phyloP scores from a whole-genome alignment of 2,797 vertebrate species.

The Alosa sapidissima region DNA sequence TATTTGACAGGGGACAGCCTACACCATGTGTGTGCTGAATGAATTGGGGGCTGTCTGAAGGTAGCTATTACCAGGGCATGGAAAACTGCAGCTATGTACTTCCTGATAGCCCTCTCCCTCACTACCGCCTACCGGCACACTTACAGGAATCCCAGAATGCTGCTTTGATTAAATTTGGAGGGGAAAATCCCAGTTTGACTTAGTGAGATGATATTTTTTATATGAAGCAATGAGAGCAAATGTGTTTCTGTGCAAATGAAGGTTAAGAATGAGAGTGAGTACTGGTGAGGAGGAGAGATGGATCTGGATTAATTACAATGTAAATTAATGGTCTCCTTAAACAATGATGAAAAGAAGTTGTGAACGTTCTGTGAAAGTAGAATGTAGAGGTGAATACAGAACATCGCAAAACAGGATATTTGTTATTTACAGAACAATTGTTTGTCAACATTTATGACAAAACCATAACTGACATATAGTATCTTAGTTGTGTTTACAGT shows the following conservation, averaged over 20 bases:
- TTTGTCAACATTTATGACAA: background rate
- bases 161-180: background rate
- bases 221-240: conserved; percentile 1
- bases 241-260: conserved; percentile 11
- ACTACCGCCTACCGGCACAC: background rate
- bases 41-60: background rate
- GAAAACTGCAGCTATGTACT: conserved; percentile 1
- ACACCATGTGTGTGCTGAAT: background rate
- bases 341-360: background rate
- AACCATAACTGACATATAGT: background rate
- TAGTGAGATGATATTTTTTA: background rate
- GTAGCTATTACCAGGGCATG: background rate
- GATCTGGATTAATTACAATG: conserved; percentile 18
- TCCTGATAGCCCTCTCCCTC: background rate
- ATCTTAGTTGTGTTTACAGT: background rate
- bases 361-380: background rate
- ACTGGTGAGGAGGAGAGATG: conserved; percentile 5
- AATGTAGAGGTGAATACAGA: background rate
- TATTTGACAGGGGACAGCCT: conserved; percentile 11
- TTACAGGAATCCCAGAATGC: conserved; percentile 3
- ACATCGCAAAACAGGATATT: background rate
- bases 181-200: conserved; percentile 7
- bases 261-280: conserved; percentile 6
- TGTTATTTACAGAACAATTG: background rate
- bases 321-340: conserved; percentile 1